phyloP scores from a whole-genome alignment of 2,797 vertebrate genomes.

The Coranthus polyacanthus region DNA sequence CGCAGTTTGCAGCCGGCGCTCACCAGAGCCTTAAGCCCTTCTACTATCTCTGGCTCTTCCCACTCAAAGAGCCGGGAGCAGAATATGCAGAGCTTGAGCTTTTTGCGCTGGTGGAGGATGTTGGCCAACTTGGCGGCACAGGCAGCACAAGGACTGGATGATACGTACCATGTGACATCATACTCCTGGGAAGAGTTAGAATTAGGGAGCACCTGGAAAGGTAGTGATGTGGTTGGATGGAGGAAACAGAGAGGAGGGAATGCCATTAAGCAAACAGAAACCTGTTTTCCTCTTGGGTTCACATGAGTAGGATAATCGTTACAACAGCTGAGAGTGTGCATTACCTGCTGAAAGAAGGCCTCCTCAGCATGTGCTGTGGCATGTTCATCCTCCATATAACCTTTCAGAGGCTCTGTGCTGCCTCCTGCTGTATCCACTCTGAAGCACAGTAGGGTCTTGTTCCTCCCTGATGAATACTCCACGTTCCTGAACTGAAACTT shows the following conservation, averaged over 20 bases:
- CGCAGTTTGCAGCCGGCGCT: slow-evolving; percentile 91
- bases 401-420: slow-evolving; percentile 82
- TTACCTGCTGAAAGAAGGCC: slow-evolving; percentile 91
- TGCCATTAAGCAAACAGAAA: neutral
- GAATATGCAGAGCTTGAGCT: slow-evolving; percentile 89
- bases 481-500: slow-evolving; percentile 99
- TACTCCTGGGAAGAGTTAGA: slow-evolving; percentile 84
- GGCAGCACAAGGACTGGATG: slow-evolving; percentile 91
- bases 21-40: slow-evolving; percentile 86
- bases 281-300: neutral
- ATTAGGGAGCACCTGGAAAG: slow-evolving; percentile 84
- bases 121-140: slow-evolving; percentile 88
- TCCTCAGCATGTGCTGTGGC: slow-evolving; percentile 91
- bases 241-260: neutral
- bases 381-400: slow-evolving; percentile 97
- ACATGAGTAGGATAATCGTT: neutral
- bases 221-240: too few species aligned
- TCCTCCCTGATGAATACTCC: slow-evolving; percentile 96
- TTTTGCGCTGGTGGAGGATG: slow-evolving; percentile 86
- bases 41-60: slow-evolving; percentile 92
- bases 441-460: slow-evolving; percentile 98
- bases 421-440: slow-evolving; percentile 89
- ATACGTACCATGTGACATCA: slow-evolving; percentile 93
- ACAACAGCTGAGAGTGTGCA: slow-evolving; percentile 8
- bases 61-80: slow-evolving; percentile 94